These are phyloP conservation scores for Oconnorella tubifera DNA, from an alignment of 2,888 invertebrate genomes.

Conservation along the genomic window DNA sequence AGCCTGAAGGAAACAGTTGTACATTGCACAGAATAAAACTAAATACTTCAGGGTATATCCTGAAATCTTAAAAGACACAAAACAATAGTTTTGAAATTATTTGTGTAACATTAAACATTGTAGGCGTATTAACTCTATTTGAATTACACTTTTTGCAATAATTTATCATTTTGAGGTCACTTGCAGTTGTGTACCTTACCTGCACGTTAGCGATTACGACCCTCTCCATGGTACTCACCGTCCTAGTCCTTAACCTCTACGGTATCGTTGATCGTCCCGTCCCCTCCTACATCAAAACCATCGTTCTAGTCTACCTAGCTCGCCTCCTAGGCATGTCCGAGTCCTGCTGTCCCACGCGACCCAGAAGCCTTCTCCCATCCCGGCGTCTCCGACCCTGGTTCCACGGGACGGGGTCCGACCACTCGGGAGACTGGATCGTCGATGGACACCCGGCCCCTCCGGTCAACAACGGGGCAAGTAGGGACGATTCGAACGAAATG, in stretches of 20 bases:
- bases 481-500: too few species aligned
- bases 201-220: constrained; percentile 39
- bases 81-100: too few species aligned
- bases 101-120: too few species aligned
- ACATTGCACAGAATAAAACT: too few species aligned
- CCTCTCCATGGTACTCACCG: constrained; percentile 37
- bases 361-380: background rate
- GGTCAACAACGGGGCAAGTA: background rate
- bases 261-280: constrained; percentile 36
- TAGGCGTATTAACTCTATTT: too few species aligned
- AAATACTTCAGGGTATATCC: too few species aligned
- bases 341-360: background rate
- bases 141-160: too few species aligned
- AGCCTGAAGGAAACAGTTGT: too few species aligned
- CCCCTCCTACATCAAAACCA: constrained; percentile 29
- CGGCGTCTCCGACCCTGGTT: background rate
- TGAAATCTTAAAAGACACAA: too few species aligned
- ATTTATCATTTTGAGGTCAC: too few species aligned
- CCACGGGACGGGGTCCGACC: background rate
- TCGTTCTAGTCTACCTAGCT: constrained; percentile 28
- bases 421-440: background rate
- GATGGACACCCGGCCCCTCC: background rate
- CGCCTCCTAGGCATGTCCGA: constrained; percentile 23
- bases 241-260: constrained; percentile 37
- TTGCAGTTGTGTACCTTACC: constrained; percentile 37